Base-by-base conservation (phyloP, 1,140 invertebrate genomes). In the Arion vulgaris region DNA sequence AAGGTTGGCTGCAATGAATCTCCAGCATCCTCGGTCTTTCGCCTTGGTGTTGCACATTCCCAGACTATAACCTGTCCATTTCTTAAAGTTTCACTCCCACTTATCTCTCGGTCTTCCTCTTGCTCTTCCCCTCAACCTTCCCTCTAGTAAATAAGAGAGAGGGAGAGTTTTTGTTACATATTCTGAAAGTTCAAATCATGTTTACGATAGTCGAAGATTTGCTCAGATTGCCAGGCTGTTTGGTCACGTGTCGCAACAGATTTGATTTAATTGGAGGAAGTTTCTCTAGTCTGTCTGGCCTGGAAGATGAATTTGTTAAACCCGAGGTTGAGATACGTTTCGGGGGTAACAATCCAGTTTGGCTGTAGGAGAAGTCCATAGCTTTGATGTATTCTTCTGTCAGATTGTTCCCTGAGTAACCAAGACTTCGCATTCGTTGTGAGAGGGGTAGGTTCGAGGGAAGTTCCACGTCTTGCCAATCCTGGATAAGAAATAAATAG, bases 281-380 rank as follows among this genome's bases (percentile, higher is more conserved):
- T 74, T 66, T 83, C 28, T 62, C 38, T 1, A 66, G 32, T 57
- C 26, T 57, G 2, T 57, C 53, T 57, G 2, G 53, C 23, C 53
- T 57, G 19, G 53, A 57, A n/a, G 5, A 23, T 57, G 68, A 53
- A 38, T 53, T 69, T 34, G 39, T 73, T 69, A 49, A 49, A 19
- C 19, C 39, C n/a, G n/a, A n/a, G n/a, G n/a, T n/a, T n/a, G n/a
- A n/a, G n/a, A n/a, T n/a, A n/a, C n/a, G n/a, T n/a, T n/a, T n/a
- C n/a, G n/a, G 75, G 68, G 85, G 87, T 28, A 88, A 86, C 0
- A 85, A 80, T 73, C 87, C 88, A 11, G 87, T 80, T 39, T 80
- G 80, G 53, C 85, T 86, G 69, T 87, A 88, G 66, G 89, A 87
- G 72, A 91, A 88, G 87, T 91, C 90, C 89, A 90, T 90, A 49